These are phyloP conservation scores for Micronycteris hirsuta DNA, from an alignment of 2,113 vertebrate species.

Conservation along the genomic window DNA sequence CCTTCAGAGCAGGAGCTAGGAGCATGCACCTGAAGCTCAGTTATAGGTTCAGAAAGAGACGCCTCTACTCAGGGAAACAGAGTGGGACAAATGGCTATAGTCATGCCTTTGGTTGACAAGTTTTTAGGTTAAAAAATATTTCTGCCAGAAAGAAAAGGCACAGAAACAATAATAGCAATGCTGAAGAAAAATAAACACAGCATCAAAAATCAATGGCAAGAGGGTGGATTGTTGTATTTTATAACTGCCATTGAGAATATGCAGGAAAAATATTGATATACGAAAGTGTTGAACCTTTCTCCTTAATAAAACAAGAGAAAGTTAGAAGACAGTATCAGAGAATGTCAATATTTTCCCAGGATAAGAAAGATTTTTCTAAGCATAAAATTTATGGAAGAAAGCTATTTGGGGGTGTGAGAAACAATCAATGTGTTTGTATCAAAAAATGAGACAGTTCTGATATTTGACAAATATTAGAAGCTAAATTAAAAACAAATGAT, in stretches of 20 bases:
- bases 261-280: background rate
- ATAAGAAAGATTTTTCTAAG: conserved; percentile 16
- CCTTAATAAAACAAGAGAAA: background rate
- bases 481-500: conserved; percentile 1
- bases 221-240: background rate
- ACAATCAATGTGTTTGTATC: background rate
- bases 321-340: background rate
- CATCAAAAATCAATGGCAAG: background rate
- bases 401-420: background rate
- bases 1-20: background rate
- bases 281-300: background rate
- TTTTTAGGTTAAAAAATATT: background rate
- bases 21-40: background rate
- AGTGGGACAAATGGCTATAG: background rate
- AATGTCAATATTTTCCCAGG: background rate
- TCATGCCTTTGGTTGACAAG: background rate
- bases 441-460: conserved; percentile 26
- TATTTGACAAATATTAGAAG: background rate
- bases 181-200: background rate
- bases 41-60: background rate
- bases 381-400: conserved; percentile 16
- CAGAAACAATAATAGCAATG: background rate
- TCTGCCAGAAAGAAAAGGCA: background rate
- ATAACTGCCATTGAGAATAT: background rate
- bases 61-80: background rate